Conservation (phyloP, 2,888 invertebrate genomes). For the Apodemia duryi region DNA sequence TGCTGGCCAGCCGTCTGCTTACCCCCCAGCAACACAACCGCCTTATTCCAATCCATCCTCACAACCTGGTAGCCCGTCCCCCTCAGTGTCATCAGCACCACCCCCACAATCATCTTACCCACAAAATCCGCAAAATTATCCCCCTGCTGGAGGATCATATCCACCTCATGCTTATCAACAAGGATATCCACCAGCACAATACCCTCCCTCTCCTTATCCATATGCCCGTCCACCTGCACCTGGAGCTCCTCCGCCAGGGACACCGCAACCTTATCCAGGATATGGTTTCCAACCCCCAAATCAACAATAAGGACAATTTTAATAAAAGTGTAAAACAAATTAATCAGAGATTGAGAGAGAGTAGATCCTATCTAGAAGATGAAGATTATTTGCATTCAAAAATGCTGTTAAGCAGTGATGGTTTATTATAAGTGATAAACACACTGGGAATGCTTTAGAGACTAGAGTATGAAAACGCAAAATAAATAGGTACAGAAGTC, state of each 20-base stretch:
- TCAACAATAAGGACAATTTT: slow-evolving; percentile 67
- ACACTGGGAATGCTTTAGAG: not conserved
- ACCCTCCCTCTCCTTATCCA: slow-evolving; percentile 79
- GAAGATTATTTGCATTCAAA: not conserved
- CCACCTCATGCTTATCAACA: slow-evolving; percentile 76
- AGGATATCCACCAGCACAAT: slow-evolving; percentile 73
- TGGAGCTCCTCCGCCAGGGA: slow-evolving; percentile 84
- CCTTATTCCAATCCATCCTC: slow-evolving; percentile 78
- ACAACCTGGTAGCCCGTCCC: slow-evolving; percentile 73
- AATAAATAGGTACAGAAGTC: no score
- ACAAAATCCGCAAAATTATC: slow-evolving; percentile 72
- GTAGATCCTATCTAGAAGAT: not conserved
- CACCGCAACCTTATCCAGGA: slow-evolving; percentile 86
- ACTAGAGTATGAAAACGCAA: no score
- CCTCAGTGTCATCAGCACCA: slow-evolving; percentile 72
- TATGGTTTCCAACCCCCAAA: slow-evolving; percentile 90
- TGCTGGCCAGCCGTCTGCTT: slow-evolving; percentile 81
- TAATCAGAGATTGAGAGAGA: no score
- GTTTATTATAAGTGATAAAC: not conserved
- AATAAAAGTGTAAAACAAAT: not conserved
- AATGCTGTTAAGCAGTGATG: not conserved
- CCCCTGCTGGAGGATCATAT: slow-evolving; percentile 64
- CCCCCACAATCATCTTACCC: slow-evolving; percentile 80
- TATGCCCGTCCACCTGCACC: slow-evolving; percentile 81
- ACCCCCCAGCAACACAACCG: slow-evolving; percentile 81